A percentile compares a stretch with the other conserved stretches of the same genome.
These are phyloP conservation scores for Pyralis farinalis DNA, from an alignment of 2,888 invertebrate genomes.

Conservation along the genomic window DNA sequence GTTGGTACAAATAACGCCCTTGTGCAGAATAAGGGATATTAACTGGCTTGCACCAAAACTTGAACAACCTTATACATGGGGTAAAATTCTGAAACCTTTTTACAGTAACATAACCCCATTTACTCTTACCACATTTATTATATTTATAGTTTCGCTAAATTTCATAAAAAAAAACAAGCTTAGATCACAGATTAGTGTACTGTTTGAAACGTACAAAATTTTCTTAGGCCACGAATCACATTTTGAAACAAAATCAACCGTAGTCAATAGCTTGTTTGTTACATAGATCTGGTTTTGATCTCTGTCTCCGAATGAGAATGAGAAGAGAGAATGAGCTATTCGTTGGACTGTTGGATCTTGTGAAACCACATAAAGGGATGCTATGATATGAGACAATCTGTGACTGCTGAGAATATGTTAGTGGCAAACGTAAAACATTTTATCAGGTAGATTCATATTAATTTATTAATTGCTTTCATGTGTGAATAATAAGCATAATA, in stretches of 20 bases:
- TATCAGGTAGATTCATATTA: too few relatives aligned
- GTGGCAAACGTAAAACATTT: too few relatives aligned
- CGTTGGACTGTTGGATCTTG: too few relatives aligned
- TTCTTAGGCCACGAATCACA: constrained; percentile 4
- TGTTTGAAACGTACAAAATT: constrained; percentile 4
- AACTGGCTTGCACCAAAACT: neutral
- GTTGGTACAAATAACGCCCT: neutral
- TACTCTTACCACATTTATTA: neutral
- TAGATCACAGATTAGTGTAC: neutral
- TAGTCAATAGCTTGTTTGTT: constrained; percentile 5
- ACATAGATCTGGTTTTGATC: constrained; percentile 7
- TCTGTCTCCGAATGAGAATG: too few relatives aligned
- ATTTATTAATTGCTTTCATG: too few relatives aligned
- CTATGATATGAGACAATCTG: too few relatives aligned
- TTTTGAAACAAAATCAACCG: constrained; percentile 2
- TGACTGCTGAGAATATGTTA: too few relatives aligned
- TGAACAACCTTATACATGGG: neutral
- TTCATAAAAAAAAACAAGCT: neutral
- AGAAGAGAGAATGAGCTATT: too few relatives aligned
- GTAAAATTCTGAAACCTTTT: constrained; percentile 5
- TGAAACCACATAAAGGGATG: too few relatives aligned
- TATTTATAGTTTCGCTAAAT: neutral
- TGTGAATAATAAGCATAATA: too few relatives aligned
- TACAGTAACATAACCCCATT: constrained; percentile 1
- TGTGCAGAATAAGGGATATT: neutral